These are phyloP conservation scores for Drosophila azteca DNA, from an alignment of 1,140 invertebrate genomes.

Conservation along the genomic window DNA sequence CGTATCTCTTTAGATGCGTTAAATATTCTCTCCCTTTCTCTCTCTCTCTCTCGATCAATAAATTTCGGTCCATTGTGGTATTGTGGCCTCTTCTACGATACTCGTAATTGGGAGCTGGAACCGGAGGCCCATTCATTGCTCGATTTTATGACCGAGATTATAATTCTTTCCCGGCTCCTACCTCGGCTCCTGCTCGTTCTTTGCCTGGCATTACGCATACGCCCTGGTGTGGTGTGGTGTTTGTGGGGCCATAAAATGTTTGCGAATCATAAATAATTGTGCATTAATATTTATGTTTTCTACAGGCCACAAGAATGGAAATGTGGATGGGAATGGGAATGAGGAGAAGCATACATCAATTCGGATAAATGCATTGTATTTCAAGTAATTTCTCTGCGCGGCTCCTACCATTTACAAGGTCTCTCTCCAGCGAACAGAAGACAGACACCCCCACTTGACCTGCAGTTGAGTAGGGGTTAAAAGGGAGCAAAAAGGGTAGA, in stretches of 20 bases:
- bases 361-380: too few relatives aligned
- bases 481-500: neutral
- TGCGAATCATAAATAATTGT: slow-evolving; percentile 49
- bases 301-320: neutral
- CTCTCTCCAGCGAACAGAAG: neutral
- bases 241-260: slow-evolving; percentile 44
- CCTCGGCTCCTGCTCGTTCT: neutral
- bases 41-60: too few relatives aligned
- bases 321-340: neutral
- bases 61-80: slow-evolving; percentile 9
- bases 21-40: too few relatives aligned
- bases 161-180: slow-evolving; percentile 31
- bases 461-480: too few relatives aligned
- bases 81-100: slow-evolving; percentile 6
- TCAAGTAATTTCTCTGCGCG: too few relatives aligned
- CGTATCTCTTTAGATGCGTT: too few relatives aligned
- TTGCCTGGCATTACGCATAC: slow-evolving; percentile 59
- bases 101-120: neutral
- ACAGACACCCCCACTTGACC: neutral
- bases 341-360: neutral
- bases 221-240: slow-evolving; percentile 39
- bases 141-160: slow-evolving; percentile 39
- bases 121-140: slow-evolving; percentile 27
- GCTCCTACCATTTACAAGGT: too few relatives aligned
- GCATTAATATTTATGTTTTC: slow-evolving; percentile 53